These are phyloP conservation scores for Dromiciops gliroides DNA, from an alignment of 2,113 vertebrate species.

Conservation along the genomic window DNA sequence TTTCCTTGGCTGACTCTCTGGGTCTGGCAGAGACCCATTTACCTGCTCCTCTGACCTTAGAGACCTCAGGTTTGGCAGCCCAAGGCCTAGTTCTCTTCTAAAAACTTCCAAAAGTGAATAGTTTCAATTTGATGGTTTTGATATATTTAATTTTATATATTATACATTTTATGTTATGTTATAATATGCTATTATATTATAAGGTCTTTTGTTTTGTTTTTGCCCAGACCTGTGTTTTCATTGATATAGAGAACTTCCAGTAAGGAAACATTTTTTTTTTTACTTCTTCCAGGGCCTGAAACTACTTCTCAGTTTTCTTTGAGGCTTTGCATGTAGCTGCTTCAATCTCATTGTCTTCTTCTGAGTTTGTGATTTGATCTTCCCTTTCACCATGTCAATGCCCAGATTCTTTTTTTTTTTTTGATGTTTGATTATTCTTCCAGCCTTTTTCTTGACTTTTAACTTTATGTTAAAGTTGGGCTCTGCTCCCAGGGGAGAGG, in stretches of 20 bases:
- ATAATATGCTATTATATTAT: background rate
- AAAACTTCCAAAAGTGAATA: background rate
- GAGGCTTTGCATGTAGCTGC: background rate
- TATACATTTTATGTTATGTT: background rate
- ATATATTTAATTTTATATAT: background rate
- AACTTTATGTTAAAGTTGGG: background rate
- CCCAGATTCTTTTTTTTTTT: background rate
- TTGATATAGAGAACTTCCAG: background rate
- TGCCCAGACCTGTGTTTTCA: background rate
- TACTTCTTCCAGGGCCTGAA: background rate
- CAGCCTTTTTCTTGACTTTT: background rate
- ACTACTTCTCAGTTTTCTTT: background rate
- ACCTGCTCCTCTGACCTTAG: background rate
- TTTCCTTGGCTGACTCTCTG: background rate
- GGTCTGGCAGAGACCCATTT: background rate
- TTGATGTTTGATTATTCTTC: background rate
- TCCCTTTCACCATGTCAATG: background rate
- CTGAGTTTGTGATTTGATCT: background rate
- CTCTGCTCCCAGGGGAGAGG: no score
- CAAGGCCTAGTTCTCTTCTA: background rate
- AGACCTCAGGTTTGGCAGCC: background rate
- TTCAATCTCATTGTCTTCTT: background rate
- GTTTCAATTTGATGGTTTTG: background rate
- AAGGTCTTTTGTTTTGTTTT: background rate
- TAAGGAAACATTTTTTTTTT: background rate